A percentile compares a stretch with the other conserved stretches of the same genome.
These are phyloP conservation scores for Trissolcus japonicus DNA, from an alignment of 2,888 invertebrate genomes.

Conservation along the genomic window DNA sequence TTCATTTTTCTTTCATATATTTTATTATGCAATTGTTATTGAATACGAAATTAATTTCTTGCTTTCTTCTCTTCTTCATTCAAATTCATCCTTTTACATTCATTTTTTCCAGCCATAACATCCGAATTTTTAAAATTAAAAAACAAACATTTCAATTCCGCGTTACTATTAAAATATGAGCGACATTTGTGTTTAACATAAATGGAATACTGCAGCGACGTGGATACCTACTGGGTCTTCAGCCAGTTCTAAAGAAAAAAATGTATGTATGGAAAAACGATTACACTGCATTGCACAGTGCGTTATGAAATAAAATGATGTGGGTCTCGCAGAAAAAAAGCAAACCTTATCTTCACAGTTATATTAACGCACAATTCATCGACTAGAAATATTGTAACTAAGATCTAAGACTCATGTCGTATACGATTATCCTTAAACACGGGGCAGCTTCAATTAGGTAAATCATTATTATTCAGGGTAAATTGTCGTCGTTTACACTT, in stretches of 20 bases:
- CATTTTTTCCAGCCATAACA: too few species aligned
- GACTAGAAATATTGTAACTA: constrained; percentile 52
- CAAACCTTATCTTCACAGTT: constrained; percentile 25
- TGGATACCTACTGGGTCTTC: too few species aligned
- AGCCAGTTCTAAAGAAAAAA: background rate
- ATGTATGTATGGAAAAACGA: constrained; percentile 10
- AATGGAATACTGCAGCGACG: background rate
- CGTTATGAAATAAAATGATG: background rate
- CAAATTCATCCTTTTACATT: too few species aligned
- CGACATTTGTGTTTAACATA: too few species aligned
- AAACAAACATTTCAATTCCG: too few species aligned
- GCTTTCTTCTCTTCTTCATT: too few species aligned
- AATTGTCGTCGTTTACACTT: constrained; percentile 15
- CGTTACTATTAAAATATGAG: too few species aligned
- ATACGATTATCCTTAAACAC: constrained; percentile 54
- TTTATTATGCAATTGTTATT: too few species aligned
- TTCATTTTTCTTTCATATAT: too few species aligned
- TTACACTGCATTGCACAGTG: background rate
- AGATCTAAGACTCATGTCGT: constrained; percentile 54
- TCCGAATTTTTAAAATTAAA: too few species aligned
- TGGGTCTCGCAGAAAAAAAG: constrained; percentile 21
- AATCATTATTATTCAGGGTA: constrained; percentile 3
- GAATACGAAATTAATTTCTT: too few species aligned
- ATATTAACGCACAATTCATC: constrained; percentile 43
- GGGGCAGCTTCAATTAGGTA: constrained; percentile 41